Base-by-base conservation (phyloP, 2,797 vertebrate genomes). In the Gobio occitaniae region DNA sequence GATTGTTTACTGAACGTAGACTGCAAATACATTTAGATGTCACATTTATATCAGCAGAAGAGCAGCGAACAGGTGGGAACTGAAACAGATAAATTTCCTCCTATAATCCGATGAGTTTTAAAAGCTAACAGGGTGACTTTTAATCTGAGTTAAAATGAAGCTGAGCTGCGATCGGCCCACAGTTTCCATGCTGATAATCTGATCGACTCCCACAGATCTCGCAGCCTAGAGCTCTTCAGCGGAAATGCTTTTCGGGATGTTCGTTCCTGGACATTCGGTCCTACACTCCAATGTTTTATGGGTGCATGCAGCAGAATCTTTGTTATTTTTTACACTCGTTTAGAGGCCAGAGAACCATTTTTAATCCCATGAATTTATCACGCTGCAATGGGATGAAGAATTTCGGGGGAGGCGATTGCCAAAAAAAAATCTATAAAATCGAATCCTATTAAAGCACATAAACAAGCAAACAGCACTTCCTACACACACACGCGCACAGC, bases 381-480 rank as follows among this genome's bases (percentile, higher is more conserved):
- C 76, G 77, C 90, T 86, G 89, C 88, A 88, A 89, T 93, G 90
- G 91, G 90, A 94, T 91, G 90, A 89, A 54, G 74, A 87, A 88
- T 93, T 93, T 47, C 84, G 88, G 90, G 89, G 93, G 90, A 91
- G 92, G 90, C 88, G 91, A 91, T 92, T 92, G 89, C 91, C 92
- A 89, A 92, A 91, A 32, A 19, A 90, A 93, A 94, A 95, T 92
- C 93, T 93, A 92, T 92, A 91, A 94, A 94, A 95, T 94, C 92
- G 92, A 95, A 95, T 95, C 94, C 95, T 94, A 91, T 95, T 95
- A 94, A 94, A 93, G 90, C 83, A 88, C 90, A 91, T 92, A 94
- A 95, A 94, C 91, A 94, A 92, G 93, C 93, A 92, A 92, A 89
- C 93, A 92, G 94, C 92, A 92, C 93, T 89, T 92, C 92, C 93